Percentiles rank a stretch among this genome's conserved stretches.
These are phyloP conservation scores for Ophraella communa DNA, from an alignment of 2,888 invertebrate genomes.

Conservation along the genomic window DNA sequence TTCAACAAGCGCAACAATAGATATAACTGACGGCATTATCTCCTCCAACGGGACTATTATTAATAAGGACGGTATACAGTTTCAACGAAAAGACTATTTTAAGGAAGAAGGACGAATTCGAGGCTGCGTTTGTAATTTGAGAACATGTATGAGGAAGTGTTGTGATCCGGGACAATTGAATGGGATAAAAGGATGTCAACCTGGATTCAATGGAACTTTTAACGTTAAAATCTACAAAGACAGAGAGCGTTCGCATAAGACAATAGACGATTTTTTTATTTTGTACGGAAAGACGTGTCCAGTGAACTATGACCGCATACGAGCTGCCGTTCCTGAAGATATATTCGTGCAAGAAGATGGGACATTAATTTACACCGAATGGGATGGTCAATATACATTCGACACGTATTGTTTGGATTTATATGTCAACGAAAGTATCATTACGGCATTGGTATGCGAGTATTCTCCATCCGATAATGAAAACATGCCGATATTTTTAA, in stretches of 20 bases:
- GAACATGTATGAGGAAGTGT: constrained; percentile 18
- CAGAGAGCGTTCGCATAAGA: neutral
- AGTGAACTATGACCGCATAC: neutral
- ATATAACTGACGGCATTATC: constrained; percentile 13
- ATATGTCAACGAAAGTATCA: neutral
- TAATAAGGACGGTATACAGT: neutral
- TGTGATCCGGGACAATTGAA: neutral
- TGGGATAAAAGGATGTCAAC: neutral
- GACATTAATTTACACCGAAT: neutral
- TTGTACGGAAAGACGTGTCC: neutral
- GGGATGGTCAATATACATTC: neutral
- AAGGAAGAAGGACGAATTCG: neutral
- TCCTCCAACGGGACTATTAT: neutral
- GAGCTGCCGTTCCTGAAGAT: neutral
- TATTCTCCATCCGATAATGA: neutral
- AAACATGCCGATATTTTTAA: neutral
- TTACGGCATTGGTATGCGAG: constrained; percentile 10
- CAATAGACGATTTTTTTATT: neutral
- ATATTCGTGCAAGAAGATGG: constrained; percentile 10
- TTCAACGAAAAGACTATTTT: constrained; percentile 2
- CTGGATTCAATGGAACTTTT: neutral
- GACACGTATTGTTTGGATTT: constrained; percentile 18
- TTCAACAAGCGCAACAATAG: neutral
- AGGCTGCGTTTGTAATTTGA: constrained; percentile 17
- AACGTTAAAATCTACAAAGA: neutral